Base-by-base conservation (phyloP, 2,113 vertebrate species). In the Eurystomus gularis region DNA sequence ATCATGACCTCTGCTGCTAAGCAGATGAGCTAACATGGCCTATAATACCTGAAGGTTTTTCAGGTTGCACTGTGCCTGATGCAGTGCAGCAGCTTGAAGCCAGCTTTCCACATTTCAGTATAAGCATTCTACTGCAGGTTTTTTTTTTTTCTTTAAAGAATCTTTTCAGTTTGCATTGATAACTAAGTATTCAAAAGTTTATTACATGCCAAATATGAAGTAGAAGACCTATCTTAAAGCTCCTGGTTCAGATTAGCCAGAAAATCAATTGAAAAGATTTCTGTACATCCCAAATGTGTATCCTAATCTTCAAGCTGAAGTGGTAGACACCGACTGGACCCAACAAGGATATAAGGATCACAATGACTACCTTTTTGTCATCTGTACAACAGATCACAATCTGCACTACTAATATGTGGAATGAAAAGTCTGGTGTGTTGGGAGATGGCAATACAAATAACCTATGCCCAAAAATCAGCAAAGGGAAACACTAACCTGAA, bases 1-100 rank as follows among this genome's bases (percentile, higher is more conserved):
- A 71, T 94, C 92, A 64, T 94, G 92, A 96, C 94, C 92, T 96
- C 66, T 93, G 72, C 60, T 88, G 88, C 93, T 94, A 93, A 97
- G 93, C 87, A 94, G 92, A 93, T 78, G 93, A 95, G 84, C 51
- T 88, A 77, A 96, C 96, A 94, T 0, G 7, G 71, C 60, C 52
- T 82, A 7, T 93, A 93, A 54, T 79, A 96, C 70, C 75, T 81
- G 46, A 61, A 96, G 88, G 46, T 66, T 82, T 93, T 86, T 88
- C 75, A 68, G 68, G 85, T 73, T 94, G 58, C 57, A 61, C 39
- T 82, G 58, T 19, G 11, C 62, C 55, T 86, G 51, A 49, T 73
- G 80, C 54, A 82, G 83, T 39, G 52, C 55, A 88, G 60, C 39
- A 68, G 40, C 65, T 68, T 86, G 65, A 78, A 91, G 35, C 42